Conservation (phyloP, 2,797 vertebrate genomes). For the Clarias fuscus region DNA sequence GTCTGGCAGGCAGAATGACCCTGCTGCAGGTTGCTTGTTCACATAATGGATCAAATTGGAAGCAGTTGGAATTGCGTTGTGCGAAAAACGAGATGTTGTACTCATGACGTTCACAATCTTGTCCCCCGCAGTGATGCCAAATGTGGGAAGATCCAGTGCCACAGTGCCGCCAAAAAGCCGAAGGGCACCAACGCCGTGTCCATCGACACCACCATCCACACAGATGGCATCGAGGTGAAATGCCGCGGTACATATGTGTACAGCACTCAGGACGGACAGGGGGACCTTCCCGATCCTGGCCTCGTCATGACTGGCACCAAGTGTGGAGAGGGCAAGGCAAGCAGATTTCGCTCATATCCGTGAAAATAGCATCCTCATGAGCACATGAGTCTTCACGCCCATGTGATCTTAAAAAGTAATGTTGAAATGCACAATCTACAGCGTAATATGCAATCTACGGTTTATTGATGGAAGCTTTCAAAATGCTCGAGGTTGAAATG, state of each 20-base stretch:
- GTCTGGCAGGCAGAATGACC: slow-evolving; percentile 5
- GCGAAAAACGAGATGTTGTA: slow-evolving; percentile 16
- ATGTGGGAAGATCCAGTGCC: slow-evolving; percentile 95
- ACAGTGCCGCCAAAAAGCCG: slow-evolving; percentile 85
- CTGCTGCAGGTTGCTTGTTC: not conserved
- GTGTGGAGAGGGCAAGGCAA: slow-evolving; percentile 88
- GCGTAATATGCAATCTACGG: too few species aligned
- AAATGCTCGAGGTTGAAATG: not conserved
- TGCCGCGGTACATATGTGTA: slow-evolving; percentile 88
- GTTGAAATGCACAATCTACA: not conserved
- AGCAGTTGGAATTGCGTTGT: not conserved
- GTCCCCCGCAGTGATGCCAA: slow-evolving; percentile 80
- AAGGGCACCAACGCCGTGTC: slow-evolving; percentile 82
- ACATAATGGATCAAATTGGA: not conserved
- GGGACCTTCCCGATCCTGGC: slow-evolving; percentile 83
- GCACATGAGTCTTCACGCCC: too few species aligned
- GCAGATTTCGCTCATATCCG: slow-evolving; percentile 40
- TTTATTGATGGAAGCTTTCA: not conserved
- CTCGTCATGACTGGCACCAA: slow-evolving; percentile 91
- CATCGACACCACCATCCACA: slow-evolving; percentile 85
- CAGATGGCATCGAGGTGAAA: slow-evolving; percentile 79
- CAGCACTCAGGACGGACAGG: slow-evolving; percentile 79
- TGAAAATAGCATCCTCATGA: too few species aligned
- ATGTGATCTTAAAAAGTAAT: not conserved
- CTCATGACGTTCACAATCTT: slow-evolving; percentile 16